Evolutionary conservation across 2,888 invertebrate species (phyloP), one percentile per base, ranked within the genome.

Genomic region (Syritta pipiens): DNA sequence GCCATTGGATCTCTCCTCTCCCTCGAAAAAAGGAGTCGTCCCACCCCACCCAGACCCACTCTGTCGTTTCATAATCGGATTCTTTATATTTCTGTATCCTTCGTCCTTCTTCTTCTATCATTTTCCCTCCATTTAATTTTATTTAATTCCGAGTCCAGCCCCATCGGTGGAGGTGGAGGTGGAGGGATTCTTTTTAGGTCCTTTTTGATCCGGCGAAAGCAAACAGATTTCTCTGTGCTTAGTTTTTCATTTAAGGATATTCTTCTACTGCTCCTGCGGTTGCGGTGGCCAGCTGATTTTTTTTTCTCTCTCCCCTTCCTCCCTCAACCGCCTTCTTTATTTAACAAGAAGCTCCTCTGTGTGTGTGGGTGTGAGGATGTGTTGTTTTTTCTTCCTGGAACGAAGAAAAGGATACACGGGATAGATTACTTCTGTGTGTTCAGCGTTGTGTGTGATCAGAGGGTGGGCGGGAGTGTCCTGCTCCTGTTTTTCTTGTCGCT

Each of bases 181-280:
- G 26, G 19, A 17, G 10, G 22, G 37, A 22, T 22, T 19, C 40
- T 62, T 51, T 74, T 51, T 74, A 46, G 19, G 72, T 51, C 59
- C 59, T 53, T 74, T 74, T 74, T 53, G 59, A 74, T 74, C 59
- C 44, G 30, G 51, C 46, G 48, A 57, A 49, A 67, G 65, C 46
- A 74, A 67, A 74, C 65, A 67, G 74, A 74, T 74, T 67, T 74
- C 30, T 74, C 53, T 74, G 51, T 74, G 65, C 65, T 74, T 59
- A 74, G 63, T 74, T 74, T 65, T 74, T 65, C 65, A 65, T 74
- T 74, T 65, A 24, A 26, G 63, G 55, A 28, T 63, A 14, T 17
- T 40, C 32, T 26, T 46, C 19, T 19, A 17, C 14, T 5, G 37
- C 17, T 7, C 28, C 37, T 42, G 59, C 22, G n/a, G 30, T 17